Base-by-base conservation (phyloP, 2,888 invertebrate species). In the Bembecia ichneumoniformis region DNA sequence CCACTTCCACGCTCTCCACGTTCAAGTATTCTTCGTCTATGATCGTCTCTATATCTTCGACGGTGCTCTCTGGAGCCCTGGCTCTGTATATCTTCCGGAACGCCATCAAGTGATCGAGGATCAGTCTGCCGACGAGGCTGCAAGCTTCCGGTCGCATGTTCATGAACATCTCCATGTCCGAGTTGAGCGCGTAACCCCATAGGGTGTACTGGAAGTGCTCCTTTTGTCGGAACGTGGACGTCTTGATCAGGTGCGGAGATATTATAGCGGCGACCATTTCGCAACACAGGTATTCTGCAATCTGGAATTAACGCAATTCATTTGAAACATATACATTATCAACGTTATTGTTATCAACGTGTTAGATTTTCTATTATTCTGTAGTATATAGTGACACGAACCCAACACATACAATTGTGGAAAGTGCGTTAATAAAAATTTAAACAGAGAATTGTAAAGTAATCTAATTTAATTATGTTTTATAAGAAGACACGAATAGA, bases 231-330 rank as follows among this genome's bases (percentile, higher is more conserved):
- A 87, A 88, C 3, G 84, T 79, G 0, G 88, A 84, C 1, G 83
- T 84, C 57, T 86, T 82, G 1, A 84, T 71, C 3, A 88, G 63
- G 51, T 88, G 88, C 1, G 87, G 87, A 0, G 87, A 87, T 61
- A 86, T 84, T 20, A 89, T 84, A 0, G 90, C 84, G 35, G 81
- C 82, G 20, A 91, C 88, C 64, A 92, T 88, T 77, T 92, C 91
- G 52, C 88, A 87, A 58, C 91, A 90, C 1, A 93, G 74, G 61
- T 91, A 91, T 68, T 90, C 89, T 1, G 91, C 89, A 47, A 91
- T 79, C 90, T 90, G 60, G 50, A 71, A 47, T 35, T 43, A 43
- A 13, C 14, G 7, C 9, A 45, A 45, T 9, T 45, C n/a, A n/a
- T 45, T 16, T 9, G 45, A 15, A 45, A 15, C 7, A 9, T 2